These are phyloP conservation scores for Anisognathus igniventris DNA, from an alignment of 2,797 vertebrate species.

Conservation along the genomic window DNA sequence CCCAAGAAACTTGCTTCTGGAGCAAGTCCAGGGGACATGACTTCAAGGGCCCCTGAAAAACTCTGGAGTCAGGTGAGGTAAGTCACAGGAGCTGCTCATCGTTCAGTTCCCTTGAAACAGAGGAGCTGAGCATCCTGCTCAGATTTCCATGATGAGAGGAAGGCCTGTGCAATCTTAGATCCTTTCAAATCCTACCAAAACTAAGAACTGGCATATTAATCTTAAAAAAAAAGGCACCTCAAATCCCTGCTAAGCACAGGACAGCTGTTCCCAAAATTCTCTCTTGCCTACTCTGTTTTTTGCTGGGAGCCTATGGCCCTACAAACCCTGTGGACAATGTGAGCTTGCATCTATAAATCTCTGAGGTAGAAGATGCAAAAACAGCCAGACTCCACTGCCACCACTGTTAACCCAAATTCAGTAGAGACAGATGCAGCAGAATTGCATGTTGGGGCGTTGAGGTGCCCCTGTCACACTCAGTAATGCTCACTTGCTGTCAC, in stretches of 20 bases:
- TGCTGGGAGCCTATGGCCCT: background rate
- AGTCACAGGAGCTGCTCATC: background rate
- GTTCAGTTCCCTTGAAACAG: background rate
- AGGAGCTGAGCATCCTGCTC: background rate
- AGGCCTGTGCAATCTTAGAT: background rate
- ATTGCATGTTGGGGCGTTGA: fast-evolving
- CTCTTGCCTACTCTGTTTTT: background rate
- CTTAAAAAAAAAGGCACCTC: background rate
- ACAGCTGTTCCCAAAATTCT: background rate
- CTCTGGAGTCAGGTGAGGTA: background rate
- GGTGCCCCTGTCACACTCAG: background rate
- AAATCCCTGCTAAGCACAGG: background rate
- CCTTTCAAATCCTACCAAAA: background rate
- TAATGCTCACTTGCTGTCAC: background rate
- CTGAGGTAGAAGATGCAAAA: background rate
- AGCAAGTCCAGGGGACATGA: background rate
- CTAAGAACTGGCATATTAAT: background rate
- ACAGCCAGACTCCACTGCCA: background rate
- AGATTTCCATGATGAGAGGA: background rate
- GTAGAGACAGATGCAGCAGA: background rate
- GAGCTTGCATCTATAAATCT: background rate
- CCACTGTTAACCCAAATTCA: background rate
- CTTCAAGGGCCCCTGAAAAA: background rate
- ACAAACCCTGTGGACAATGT: background rate
- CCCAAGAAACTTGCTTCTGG: background rate